phyloP scores from a whole-genome alignment of 2,888 invertebrate species.

The Selenia dentaria region DNA sequence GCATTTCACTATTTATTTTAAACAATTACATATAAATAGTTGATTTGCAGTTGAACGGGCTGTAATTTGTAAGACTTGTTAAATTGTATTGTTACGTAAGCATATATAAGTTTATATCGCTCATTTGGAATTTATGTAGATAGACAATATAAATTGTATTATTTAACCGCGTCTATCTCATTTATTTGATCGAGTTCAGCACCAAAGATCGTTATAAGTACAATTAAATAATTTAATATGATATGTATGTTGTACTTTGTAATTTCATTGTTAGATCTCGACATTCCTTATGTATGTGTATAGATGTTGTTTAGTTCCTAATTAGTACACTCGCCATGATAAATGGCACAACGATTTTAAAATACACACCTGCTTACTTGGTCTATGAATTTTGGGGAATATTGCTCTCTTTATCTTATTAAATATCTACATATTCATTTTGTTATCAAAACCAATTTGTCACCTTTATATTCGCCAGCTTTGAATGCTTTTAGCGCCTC shows the following conservation, averaged over 20 bases:
- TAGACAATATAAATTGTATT: conserved; percentile 16
- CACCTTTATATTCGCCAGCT: no score
- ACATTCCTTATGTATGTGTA: conserved; percentile 71
- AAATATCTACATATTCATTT: no score
- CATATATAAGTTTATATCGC: conserved; percentile 34
- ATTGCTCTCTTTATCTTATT: no score
- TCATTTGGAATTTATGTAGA: conserved; percentile 37
- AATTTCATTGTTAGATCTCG: conserved; percentile 63
- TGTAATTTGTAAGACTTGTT: conserved; percentile 72
- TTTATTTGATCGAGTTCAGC: conserved; percentile 48
- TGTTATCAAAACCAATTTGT: no score
- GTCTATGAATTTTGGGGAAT: no score
- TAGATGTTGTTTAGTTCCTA: conserved; percentile 49
- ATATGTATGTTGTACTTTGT: conserved; percentile 57
- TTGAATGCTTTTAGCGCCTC: no score
- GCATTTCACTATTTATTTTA: conserved; percentile 25
- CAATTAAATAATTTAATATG: conserved; percentile 44
- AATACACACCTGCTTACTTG: no score
- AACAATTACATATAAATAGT: conserved; percentile 20
- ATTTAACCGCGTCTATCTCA: conserved; percentile 47
- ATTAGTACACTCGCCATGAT: conserved; percentile 2
- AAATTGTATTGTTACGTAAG: conserved; percentile 42
- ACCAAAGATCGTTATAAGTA: conserved; percentile 74
- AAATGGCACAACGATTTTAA: background rate
- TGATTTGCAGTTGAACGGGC: conserved; percentile 53